Conservation (phyloP, 2,888 invertebrate species). For the Cephus nigrinus region DNA sequence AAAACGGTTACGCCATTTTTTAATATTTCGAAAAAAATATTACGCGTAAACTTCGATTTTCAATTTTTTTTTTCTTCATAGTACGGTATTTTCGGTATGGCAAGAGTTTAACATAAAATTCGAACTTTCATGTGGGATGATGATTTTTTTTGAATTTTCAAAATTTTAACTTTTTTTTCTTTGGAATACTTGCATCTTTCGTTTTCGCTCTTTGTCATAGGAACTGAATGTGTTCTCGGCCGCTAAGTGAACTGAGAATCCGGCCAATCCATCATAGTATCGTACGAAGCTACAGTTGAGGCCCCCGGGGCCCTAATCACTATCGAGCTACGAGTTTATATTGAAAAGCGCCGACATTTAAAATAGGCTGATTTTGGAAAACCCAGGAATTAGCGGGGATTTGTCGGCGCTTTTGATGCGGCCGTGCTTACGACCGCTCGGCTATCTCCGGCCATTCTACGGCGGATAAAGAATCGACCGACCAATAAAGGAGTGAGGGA, state of each 20-base stretch:
- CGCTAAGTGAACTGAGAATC: not conserved
- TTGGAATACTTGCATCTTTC: not conserved
- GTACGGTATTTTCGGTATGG: not conserved
- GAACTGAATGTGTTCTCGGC: not conserved
- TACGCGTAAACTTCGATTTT: not conserved
- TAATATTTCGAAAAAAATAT: not conserved
- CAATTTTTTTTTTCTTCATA: not conserved
- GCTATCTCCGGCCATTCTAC: slow-evolving; percentile 18
- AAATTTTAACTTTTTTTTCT: not conserved
- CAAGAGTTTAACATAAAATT: not conserved
- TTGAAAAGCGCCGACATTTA: slow-evolving; percentile 25
- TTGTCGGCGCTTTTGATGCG: slow-evolving; percentile 19
- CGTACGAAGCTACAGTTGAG: not conserved
- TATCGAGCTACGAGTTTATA: slow-evolving; percentile 22
- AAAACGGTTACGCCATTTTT: not conserved
- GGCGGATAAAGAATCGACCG: not conserved
- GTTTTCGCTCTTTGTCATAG: not conserved
- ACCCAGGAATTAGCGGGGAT: slow-evolving; percentile 20
- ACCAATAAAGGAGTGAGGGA: slow-evolving; percentile 1
- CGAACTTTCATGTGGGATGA: too few species aligned
- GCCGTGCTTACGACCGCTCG: slow-evolving; percentile 13
- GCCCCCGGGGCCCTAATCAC: slow-evolving; percentile 13
- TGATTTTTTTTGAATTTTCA: not conserved
- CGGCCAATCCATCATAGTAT: not conserved
- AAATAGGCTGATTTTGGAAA: slow-evolving; percentile 25